Base-by-base conservation (phyloP, 2,888 invertebrate species). In the Lasioglossum villosulum region DNA sequence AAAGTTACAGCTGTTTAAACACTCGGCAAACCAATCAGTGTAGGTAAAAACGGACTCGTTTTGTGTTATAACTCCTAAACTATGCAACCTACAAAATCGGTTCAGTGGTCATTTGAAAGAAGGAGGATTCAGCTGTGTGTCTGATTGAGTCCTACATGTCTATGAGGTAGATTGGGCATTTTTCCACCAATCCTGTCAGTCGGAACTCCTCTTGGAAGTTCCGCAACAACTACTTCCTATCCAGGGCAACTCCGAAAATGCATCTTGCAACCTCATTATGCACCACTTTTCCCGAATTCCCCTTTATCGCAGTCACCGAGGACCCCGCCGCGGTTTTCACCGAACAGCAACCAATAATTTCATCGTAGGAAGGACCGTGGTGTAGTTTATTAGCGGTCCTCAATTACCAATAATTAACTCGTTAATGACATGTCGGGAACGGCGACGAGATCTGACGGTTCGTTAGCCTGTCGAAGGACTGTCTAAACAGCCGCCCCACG, bases 401-500 rank as follows among this genome's bases (percentile, higher is more conserved):
- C 48, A 63, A 59, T 81, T 48, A 71, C 23, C 71, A 66, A 72
- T 77, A 71, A 63, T 48, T 30, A 52, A 4, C 6, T 2, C 56
- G 42, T 56, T 74, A 45, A 52, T n/a, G 52, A 63, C 48, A 48
- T 66, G 74, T 79, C 79, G 45, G 56, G 56, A 78, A 27, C 68
- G 42, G 12, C 42, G 14, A 27, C 19, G 75, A 4, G 23, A 16
- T 52, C 68, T 1, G 39, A 6, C 23, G 8, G 68, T 68, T 45
- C 70, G 59, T 80, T 80, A 80, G 37, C 45, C 52, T 37, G 59
- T 59, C 59, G 27, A 59, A 14, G 27, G 27, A 27, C 59, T 23
- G 30, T 0, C 19, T 5, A 37, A 27, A 12, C 8, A 23, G 23
- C 48, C 23, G 5, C 37, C 56, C 42, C n/a, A n/a, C n/a, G n/a